phyloP scores from a whole-genome alignment of 1,140 invertebrate species.

The Diachasmimorpha longicaudata region DNA sequence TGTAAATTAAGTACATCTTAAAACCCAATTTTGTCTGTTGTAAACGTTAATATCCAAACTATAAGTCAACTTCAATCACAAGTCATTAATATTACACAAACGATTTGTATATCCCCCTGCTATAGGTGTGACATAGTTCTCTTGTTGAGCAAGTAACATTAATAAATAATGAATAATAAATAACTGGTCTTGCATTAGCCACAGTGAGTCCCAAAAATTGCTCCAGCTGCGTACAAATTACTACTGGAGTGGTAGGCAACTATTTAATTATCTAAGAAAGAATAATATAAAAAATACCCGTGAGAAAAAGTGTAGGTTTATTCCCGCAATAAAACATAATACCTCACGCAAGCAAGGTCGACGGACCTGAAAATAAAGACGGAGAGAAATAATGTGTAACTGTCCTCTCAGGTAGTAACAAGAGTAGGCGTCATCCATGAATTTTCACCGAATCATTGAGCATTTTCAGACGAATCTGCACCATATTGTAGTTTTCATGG shows the following conservation, averaged over 20 bases:
- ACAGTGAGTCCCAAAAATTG: neutral
- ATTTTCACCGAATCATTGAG: neutral
- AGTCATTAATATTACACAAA: too few relatives aligned
- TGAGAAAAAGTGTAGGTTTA: slow-evolving; percentile 18
- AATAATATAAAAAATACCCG: neutral
- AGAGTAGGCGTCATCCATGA: neutral
- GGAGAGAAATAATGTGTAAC: neutral
- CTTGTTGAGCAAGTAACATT: too few relatives aligned
- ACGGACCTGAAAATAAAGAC: slow-evolving; percentile 8
- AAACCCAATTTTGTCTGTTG: too few relatives aligned
- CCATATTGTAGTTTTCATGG: neutral
- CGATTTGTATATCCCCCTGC: too few relatives aligned
- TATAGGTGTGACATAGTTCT: too few relatives aligned
- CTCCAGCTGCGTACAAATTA: neutral
- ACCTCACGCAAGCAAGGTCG: slow-evolving; percentile 21
- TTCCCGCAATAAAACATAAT: slow-evolving; percentile 24
- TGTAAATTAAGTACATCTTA: too few relatives aligned
- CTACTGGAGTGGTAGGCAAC: neutral
- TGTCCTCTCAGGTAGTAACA: slow-evolving; percentile 7
- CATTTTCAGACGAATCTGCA: neutral
- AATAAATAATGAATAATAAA: too few relatives aligned
- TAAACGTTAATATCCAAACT: too few relatives aligned
- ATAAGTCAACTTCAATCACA: too few relatives aligned
- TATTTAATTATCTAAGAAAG: neutral
- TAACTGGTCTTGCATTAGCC: too few relatives aligned